Evolutionary conservation across 2,113 vertebrate genomes (phyloP).

Genomic region (Periophthalmodon schlosseri): DNA sequence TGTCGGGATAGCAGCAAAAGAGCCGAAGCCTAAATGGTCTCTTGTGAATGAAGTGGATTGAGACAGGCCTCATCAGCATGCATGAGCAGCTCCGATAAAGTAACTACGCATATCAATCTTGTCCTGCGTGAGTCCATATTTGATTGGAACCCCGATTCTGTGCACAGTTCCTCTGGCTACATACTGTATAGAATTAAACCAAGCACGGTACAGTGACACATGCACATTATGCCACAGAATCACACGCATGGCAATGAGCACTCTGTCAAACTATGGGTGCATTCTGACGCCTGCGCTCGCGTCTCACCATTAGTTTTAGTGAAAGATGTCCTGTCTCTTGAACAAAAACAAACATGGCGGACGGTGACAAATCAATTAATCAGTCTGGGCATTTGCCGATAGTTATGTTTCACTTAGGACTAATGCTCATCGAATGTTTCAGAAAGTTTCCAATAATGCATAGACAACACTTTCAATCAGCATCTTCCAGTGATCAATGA

Average conservation of each 20-base stretch:
- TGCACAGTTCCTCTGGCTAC: conserved; percentile 47
- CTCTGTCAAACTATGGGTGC: conserved; percentile 61
- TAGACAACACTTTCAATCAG: conserved; percentile 57
- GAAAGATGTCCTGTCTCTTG: conserved; percentile 66
- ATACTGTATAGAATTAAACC: conserved; percentile 34
- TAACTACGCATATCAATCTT: conserved; percentile 69
- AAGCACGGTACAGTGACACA: conserved; percentile 7
- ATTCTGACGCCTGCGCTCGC: conserved; percentile 59
- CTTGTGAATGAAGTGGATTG: conserved; percentile 68
- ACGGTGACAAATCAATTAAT: conserved; percentile 69
- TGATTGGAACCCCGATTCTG: conserved; percentile 57
- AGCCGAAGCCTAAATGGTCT: conserved; percentile 43
- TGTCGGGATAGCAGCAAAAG: conserved; percentile 26
- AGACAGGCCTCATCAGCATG: conserved; percentile 66
- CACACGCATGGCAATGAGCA: conserved; percentile 37
- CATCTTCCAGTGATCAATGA: conserved; percentile 53
- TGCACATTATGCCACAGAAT: conserved; percentile 21
- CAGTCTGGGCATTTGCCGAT: conserved; percentile 65
- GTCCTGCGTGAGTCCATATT: conserved; percentile 37
- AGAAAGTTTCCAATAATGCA: conserved; percentile 65
- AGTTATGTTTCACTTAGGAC: conserved; percentile 72
- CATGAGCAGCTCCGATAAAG: conserved; percentile 61
- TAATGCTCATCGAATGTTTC: conserved; percentile 66
- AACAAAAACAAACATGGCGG: conserved; percentile 75
- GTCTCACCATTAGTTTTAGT: conserved; percentile 70